Conservation (phyloP, 1,140 invertebrate genomes). For the Drosophila repletoides region DNA sequence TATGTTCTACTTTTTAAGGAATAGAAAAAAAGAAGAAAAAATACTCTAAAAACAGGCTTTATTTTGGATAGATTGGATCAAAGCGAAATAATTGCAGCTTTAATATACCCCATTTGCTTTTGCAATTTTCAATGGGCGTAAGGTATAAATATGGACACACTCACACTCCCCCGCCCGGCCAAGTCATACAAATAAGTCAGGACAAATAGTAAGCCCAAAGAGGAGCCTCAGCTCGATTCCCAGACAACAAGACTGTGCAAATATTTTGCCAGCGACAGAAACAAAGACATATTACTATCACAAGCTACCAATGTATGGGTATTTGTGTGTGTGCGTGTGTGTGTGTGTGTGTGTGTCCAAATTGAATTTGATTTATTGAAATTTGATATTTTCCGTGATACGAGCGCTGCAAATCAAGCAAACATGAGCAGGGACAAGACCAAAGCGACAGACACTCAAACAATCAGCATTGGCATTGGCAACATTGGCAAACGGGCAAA, state of each 20-base stretch:
- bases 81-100: too few relatives aligned
- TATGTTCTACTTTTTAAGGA: too few relatives aligned
- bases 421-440: constrained; percentile 53
- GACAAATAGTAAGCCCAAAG: constrained; percentile 57
- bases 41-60: too few relatives aligned
- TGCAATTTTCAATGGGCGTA: too few relatives aligned
- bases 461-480: constrained; percentile 60
- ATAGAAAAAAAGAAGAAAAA: too few relatives aligned
- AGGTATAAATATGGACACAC: constrained; percentile 65
- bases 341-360: constrained; percentile 63
- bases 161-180: constrained; percentile 28
- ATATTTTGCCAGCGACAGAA: constrained; percentile 74
- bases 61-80: too few relatives aligned
- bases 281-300: constrained; percentile 78
- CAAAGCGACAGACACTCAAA: constrained; percentile 36
- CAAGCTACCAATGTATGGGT: constrained; percentile 46
- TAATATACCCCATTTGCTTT: too few relatives aligned
- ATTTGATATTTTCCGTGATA: constrained; percentile 81
- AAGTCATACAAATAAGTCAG: constrained; percentile 71
- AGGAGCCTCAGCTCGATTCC: constrained; percentile 21
- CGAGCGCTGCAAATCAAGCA: constrained; percentile 78
- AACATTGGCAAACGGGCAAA: constrained; percentile 1
- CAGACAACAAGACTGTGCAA: constrained; percentile 73
- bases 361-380: constrained; percentile 82
- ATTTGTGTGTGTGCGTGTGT: constrained; percentile 5